These are phyloP conservation scores for Periparus ater DNA, from an alignment of 2,797 vertebrate genomes.

Conservation along the genomic window DNA sequence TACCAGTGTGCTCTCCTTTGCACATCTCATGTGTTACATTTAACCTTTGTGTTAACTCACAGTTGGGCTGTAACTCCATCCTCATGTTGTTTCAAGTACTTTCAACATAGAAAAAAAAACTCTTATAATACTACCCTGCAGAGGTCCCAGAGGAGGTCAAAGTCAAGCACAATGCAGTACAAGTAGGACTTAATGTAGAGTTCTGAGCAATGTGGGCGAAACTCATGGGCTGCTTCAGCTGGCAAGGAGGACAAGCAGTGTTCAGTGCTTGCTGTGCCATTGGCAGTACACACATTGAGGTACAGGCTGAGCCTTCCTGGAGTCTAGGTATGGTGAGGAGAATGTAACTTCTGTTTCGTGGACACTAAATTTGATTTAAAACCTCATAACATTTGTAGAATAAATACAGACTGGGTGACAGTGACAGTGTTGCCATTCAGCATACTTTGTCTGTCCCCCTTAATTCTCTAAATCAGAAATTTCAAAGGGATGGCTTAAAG, in stretches of 20 bases:
- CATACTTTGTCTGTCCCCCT: background rate
- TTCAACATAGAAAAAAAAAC: background rate
- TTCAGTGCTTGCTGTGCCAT: background rate
- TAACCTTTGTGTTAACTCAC: background rate
- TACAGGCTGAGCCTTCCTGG: background rate
- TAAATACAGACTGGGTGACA: background rate
- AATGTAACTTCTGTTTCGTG: background rate
- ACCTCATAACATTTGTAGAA: background rate
- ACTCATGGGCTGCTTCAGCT: background rate
- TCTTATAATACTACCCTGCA: background rate
- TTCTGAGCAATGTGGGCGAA: background rate
- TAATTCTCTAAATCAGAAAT: background rate
- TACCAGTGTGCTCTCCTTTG: background rate
- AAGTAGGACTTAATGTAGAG: background rate
- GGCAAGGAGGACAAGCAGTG: background rate
- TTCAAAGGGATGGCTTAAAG: background rate
- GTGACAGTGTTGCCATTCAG: background rate
- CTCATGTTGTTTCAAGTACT: background rate
- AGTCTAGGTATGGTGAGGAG: background rate
- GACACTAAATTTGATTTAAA: background rate
- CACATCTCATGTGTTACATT: background rate
- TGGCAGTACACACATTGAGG: background rate
- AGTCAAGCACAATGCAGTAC: background rate
- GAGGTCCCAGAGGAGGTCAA: background rate
- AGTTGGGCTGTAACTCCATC: background rate